These are phyloP conservation scores for Alethe castanea DNA, from an alignment of 2,113 vertebrate genomes.

Conservation along the genomic window DNA sequence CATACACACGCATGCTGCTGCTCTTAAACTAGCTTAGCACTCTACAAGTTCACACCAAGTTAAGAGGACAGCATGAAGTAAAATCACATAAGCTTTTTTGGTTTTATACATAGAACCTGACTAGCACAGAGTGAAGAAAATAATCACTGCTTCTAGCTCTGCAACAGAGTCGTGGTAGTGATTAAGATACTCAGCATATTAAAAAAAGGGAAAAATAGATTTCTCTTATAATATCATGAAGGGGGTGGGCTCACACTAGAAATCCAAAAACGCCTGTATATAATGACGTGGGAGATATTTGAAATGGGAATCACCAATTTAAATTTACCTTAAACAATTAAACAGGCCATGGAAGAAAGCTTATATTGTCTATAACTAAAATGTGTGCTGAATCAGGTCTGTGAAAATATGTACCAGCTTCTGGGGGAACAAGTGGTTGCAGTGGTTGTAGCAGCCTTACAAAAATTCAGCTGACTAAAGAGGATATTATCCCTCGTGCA, in stretches of 20 bases:
- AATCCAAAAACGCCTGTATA: background rate
- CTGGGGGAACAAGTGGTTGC: background rate
- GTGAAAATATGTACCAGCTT: background rate
- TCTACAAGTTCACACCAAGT: background rate
- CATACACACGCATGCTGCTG: fast-evolving
- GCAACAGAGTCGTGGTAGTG: background rate
- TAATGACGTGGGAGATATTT: background rate
- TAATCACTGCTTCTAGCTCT: background rate
- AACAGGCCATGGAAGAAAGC: background rate
- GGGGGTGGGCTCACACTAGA: background rate
- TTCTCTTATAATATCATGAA: background rate
- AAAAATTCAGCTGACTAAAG: background rate
- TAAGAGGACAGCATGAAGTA: background rate
- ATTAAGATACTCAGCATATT: background rate
- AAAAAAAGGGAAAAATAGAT: background rate
- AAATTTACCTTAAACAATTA: background rate
- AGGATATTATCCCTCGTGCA: background rate
- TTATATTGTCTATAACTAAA: background rate
- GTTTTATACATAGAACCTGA: slow-evolving; percentile 23
- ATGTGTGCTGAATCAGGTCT: background rate
- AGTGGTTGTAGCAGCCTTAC: background rate
- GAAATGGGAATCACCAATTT: background rate
- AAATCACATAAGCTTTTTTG: slow-evolving; percentile 21
- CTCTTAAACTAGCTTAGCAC: background rate
- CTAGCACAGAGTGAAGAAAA: slow-evolving; percentile 44